Base-by-base conservation (phyloP, 2,113 vertebrate genomes). In the Beaufortia kweichowensis region DNA sequence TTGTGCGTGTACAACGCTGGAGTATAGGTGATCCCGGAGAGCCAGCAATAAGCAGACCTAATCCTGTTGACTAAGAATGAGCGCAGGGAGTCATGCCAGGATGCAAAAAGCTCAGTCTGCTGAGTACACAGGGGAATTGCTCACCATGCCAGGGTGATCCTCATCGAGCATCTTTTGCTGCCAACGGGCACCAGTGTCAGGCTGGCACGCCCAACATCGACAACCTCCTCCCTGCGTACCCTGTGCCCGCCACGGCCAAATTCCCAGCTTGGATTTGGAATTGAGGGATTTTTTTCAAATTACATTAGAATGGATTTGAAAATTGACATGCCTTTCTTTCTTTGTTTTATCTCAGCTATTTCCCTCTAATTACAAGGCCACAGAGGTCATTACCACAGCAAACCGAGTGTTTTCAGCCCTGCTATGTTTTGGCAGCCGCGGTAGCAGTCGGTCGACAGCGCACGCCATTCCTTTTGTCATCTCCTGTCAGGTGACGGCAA, bases 41-140 rank as follows among this genome's bases (percentile, higher is more conserved):
- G 84, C 79, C 82, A 77, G 82, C 70, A 78, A 83, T 83, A 87
- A 86, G 84, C 85, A 85, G 75, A 75, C 78, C 82, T 88, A 88
- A 88, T 88, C 87, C 87, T 85, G 85, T 86, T 86, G 84, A 84
- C 76, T 90, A 88, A 90, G 91, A 91, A 91, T 89, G 89, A 87
- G 88, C 83, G 88, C 55, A 76, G 86, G 89, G 88, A 91, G 83
- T 84, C 80, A 79, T 90, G 90, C 91, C 92, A 93, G 86, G 76
- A 82, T 80, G 84, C 84, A 35, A 28, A 66, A 86, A 84, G 85
- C 87, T 79, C 73, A 82, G 79, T 82, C 83, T 89, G 81, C 85
- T 79, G 81, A 84, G 84, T 84, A 83, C 74, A 86, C 84, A 84
- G 77, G 86, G 86, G 88, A 90, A 91, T 90, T 90, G 87, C 84